These are phyloP conservation scores for Brienomyrus brachyistius DNA, from an alignment of 2,113 vertebrate genomes.

Conservation along the genomic window DNA sequence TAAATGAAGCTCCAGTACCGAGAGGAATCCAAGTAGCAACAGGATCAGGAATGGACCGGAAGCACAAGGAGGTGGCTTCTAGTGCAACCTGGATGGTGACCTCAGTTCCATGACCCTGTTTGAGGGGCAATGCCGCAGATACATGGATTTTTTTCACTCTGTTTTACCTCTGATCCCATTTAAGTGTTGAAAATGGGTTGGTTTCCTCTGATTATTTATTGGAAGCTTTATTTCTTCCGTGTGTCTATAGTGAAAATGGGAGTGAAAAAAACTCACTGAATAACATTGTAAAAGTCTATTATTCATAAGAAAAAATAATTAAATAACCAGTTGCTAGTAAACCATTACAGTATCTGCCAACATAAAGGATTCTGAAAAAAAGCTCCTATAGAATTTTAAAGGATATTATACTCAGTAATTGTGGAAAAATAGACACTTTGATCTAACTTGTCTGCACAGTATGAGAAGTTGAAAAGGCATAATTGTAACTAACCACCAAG, in stretches of 20 bases:
- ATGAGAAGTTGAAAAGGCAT: slow-evolving; percentile 14
- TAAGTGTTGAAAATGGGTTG: neutral
- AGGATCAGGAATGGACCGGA: neutral
- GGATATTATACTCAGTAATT: neutral
- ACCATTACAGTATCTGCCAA: neutral
- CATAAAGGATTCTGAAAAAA: neutral
- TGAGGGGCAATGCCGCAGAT: too few relatives aligned
- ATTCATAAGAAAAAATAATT: neutral
- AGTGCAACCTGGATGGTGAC: neutral
- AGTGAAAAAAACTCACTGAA: neutral
- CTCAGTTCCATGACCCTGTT: too few relatives aligned
- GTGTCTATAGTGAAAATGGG: neutral
- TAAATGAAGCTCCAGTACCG: neutral
- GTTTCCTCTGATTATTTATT: neutral
- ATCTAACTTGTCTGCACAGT: neutral
- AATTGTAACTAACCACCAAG: slow-evolving; percentile 5
- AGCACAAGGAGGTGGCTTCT: neutral
- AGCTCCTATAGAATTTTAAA: neutral
- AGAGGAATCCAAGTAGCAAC: neutral
- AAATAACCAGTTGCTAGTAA: neutral
- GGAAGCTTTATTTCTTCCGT: neutral
- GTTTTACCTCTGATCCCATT: neutral
- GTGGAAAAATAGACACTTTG: slow-evolving; percentile 10
- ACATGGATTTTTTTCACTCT: too few relatives aligned
- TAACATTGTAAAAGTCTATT: neutral